phyloP scores from a whole-genome alignment of 2,888 invertebrate genomes.

The Diaperis boleti region DNA sequence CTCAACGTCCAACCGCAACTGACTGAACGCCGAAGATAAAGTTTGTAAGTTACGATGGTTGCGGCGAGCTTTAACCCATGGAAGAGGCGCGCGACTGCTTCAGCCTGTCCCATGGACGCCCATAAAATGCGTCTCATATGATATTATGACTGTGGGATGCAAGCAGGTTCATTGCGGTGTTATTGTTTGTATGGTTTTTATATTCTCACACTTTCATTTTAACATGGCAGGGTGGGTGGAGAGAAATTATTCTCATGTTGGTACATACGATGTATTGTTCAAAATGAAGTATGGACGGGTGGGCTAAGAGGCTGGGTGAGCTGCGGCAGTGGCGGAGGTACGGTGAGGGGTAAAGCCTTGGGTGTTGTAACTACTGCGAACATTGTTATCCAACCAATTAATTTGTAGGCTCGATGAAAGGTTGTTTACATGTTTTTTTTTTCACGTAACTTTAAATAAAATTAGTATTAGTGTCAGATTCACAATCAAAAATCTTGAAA shows the following conservation, averaged over 20 bases:
- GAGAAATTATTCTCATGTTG: conserved; percentile 23
- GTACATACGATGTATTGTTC: conserved; percentile 5
- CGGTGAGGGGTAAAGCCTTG: too few relatives aligned
- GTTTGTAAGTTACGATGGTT: too few relatives aligned
- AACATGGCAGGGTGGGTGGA: conserved; percentile 22
- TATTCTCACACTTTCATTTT: conserved; percentile 39
- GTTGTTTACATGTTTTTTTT: too few relatives aligned
- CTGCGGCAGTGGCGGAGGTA: too few relatives aligned
- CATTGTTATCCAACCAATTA: too few relatives aligned
- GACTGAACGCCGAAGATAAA: too few relatives aligned
- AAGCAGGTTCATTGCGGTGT: conserved; percentile 31
- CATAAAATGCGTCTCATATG: conserved; percentile 30
- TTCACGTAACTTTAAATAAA: too few relatives aligned
- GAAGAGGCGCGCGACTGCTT: conserved; percentile 25
- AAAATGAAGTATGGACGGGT: not conserved
- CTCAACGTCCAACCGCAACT: conserved; percentile 44
- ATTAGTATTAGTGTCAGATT: too few relatives aligned
- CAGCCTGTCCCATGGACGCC: conserved; percentile 13
- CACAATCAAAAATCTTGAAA: too few relatives aligned
- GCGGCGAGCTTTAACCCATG: conserved; percentile 29
- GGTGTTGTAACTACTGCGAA: too few relatives aligned
- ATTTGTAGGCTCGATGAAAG: too few relatives aligned
- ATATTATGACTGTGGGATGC: conserved; percentile 34
- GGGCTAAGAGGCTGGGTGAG: not conserved
- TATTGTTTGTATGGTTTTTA: conserved; percentile 27